These are phyloP conservation scores for Leptestheria dahalacensis DNA, from an alignment of 1,140 invertebrate species.

Conservation along the genomic window DNA sequence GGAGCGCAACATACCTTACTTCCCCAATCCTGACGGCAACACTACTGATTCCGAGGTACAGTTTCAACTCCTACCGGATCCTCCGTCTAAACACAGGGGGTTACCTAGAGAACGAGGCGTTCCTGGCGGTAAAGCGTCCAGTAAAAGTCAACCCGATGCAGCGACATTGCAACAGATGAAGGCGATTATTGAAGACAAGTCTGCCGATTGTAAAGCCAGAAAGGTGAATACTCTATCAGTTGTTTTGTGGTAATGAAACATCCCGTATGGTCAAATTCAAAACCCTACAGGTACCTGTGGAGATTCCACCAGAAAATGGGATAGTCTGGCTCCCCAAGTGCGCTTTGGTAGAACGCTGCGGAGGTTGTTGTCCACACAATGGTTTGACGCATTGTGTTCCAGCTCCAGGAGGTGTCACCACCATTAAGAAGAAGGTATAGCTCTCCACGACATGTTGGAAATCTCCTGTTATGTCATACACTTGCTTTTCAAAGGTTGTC, in stretches of 20 bases:
- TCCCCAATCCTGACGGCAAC: not conserved
- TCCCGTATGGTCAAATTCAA: too few species aligned
- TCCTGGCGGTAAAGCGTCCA: not conserved
- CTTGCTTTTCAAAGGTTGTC: too few species aligned
- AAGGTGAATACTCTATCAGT: not conserved
- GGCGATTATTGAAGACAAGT: slow-evolving; percentile 11
- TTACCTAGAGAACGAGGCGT: too few species aligned
- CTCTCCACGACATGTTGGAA: too few species aligned
- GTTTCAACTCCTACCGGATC: not conserved
- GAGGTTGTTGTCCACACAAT: slow-evolving; percentile 16
- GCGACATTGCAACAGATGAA: slow-evolving; percentile 5
- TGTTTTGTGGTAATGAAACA: not conserved
- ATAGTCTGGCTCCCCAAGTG: slow-evolving; percentile 8
- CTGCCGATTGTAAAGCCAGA: slow-evolving; percentile 13
- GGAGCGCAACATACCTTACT: too few species aligned
- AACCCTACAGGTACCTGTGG: slow-evolving; percentile 9
- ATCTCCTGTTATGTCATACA: not conserved
- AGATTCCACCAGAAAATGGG: slow-evolving; percentile 11
- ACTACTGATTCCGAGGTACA: not conserved
- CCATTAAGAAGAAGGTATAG: slow-evolving; percentile 12
- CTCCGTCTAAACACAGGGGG: too few species aligned
- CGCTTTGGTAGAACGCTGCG: slow-evolving; percentile 10
- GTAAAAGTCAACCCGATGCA: not conserved
- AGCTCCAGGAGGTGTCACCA: slow-evolving; percentile 7
- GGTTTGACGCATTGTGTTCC: slow-evolving; percentile 10